phyloP scores from a whole-genome alignment of 2,113 vertebrate species.

The Hucho hucho region DNA sequence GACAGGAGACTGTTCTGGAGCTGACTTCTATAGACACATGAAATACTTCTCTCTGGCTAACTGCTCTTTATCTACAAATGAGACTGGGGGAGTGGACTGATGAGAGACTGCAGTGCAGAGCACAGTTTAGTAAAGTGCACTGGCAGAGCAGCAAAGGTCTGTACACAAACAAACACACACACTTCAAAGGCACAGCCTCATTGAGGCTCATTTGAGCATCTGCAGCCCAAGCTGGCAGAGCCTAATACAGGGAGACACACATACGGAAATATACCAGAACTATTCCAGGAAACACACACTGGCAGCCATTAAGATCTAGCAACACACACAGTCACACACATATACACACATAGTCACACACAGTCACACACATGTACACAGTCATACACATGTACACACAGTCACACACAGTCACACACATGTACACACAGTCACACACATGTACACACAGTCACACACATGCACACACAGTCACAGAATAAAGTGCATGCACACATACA shows the following conservation, averaged over 20 bases:
- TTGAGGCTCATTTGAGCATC: conserved; percentile 58
- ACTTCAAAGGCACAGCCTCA: conserved; percentile 24
- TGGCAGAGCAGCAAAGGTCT: neutral
- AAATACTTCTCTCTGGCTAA: conserved; percentile 52
- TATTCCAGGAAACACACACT: conserved; percentile 44
- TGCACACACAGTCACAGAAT: too few species aligned
- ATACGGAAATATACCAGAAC: conserved; percentile 8
- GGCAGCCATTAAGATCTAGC: conserved; percentile 23
- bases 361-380: too few species aligned
- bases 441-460: neutral
- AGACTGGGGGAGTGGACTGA: conserved; percentile 30
- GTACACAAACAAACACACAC: conserved; percentile 17
- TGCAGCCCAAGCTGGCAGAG: conserved; percentile 23
- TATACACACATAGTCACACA: too few species aligned
- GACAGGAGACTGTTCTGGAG: conserved; percentile 43
- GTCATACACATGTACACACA: too few species aligned
- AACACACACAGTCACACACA: too few species aligned
- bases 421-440: conserved; percentile 1
- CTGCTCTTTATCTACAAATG: conserved; percentile 72
- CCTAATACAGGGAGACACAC: conserved; percentile 29
- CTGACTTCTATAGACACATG: conserved; percentile 64
- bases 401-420: conserved; percentile 2
- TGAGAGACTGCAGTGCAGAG: conserved; percentile 30
- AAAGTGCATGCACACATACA: too few species aligned
- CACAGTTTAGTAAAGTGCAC: neutral